Base-by-base conservation (phyloP, 2,888 invertebrate species). In the Watsonalla binaria region DNA sequence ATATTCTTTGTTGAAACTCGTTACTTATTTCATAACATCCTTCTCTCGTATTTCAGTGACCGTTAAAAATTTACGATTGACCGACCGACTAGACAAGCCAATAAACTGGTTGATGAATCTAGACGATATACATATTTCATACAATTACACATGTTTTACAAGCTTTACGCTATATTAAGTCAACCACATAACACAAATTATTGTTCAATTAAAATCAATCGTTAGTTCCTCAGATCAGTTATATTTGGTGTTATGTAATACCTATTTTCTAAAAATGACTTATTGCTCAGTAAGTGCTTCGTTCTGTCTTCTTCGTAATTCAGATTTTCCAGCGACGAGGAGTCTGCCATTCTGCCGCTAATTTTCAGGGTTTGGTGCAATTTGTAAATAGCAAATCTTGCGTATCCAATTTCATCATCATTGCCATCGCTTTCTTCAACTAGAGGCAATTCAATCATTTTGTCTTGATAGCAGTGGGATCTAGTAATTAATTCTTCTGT, bases 281-380 rank as follows among this genome's bases (percentile, higher is more conserved):
- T 58, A 52, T 74, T 70, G 8, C 55, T 58, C 46, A 68, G 59
- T 42, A 65, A 59, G 45, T 66, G 57, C 37, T 63, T 51, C 11
- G 66, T 58, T 42, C 58, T 66, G 15, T 74, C 68, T n/a, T 60
- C 53, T 52, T 79, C 75, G 54, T 55, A 55, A 47, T 54, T 63
- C n/a, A 89, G 66, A 59, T 87, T 78, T 58, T 72, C 77, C 74
- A 89, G 72, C 5, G 88, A 76, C n/a, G 89, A 90, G 0, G 88
- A 89, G 69, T 90, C 89, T 14, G 62, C 64, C 74, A 84, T 82
- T 15, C 70, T 74, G 35, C 66, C 71, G 34, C 76, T 73, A 34
- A 66, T 70, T 69, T 74, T 81, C 37, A 87, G 58, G 6, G 80
- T 80, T 67, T 82, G 78, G 51, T 80, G 72, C 59, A 90, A 81